A percentile compares a stretch with the other conserved stretches of the same genome.
phyloP scores from a whole-genome alignment of 2,113 vertebrate species.

The Gorsachius goisagi region DNA sequence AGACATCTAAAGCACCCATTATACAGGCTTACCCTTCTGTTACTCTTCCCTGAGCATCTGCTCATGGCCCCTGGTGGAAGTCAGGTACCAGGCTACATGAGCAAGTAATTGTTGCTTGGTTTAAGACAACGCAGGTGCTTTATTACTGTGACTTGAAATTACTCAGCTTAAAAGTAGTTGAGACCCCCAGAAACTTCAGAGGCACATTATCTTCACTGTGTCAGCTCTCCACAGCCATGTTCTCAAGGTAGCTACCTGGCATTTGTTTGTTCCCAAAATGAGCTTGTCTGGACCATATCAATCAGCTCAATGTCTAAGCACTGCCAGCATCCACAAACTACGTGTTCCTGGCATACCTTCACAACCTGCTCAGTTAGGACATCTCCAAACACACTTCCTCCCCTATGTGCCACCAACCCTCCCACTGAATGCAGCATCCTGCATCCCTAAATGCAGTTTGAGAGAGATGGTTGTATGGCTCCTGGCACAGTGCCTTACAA shows the following conservation, averaged over 20 bases:
- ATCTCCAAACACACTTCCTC: not conserved
- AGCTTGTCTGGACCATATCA: not conserved
- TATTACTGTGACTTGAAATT: not conserved
- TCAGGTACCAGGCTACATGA: not conserved
- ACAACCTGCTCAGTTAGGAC: not conserved
- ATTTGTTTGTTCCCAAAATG: not conserved
- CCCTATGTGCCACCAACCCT: not conserved
- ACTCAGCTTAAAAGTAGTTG: not conserved
- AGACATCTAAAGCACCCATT: not conserved
- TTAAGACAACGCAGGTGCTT: not conserved
- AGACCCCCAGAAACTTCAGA: not conserved
- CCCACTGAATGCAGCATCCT: not conserved
- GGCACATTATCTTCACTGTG: fast-evolving
- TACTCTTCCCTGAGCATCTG: not conserved
- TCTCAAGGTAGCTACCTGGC: not conserved
- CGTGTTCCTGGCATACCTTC: not conserved
- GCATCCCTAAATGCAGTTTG: not conserved
- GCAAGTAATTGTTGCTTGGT: not conserved
- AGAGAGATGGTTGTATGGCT: not conserved
- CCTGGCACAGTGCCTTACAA: not conserved
- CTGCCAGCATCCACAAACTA: not conserved
- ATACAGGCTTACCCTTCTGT: not conserved
- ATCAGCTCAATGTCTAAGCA: not conserved
- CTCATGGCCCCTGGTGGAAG: not conserved
- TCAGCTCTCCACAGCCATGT: not conserved